These are phyloP conservation scores for Momotus momota DNA, from an alignment of 2,797 vertebrate species.

Conservation along the genomic window DNA sequence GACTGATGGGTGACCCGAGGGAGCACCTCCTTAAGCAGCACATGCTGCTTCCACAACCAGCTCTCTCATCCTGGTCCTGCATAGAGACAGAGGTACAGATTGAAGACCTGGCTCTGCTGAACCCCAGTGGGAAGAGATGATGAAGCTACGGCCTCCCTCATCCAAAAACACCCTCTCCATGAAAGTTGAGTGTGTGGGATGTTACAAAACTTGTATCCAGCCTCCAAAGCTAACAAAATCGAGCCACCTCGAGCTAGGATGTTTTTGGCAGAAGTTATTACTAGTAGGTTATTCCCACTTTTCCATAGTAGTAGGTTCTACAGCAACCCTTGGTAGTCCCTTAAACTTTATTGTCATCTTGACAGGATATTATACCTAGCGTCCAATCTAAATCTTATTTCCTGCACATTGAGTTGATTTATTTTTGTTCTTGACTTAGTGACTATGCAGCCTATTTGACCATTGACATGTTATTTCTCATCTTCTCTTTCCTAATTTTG, in stretches of 20 bases:
- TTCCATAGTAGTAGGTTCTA: neutral
- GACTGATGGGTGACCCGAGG: neutral
- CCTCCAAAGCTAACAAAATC: neutral
- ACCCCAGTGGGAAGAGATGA: neutral
- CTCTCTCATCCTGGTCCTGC: neutral
- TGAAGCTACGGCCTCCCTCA: rapidly evolving
- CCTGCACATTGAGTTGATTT: neutral
- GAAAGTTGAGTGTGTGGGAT: neutral
- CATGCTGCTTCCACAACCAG: neutral
- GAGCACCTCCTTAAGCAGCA: neutral
- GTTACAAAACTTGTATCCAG: neutral
- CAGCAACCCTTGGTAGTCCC: neutral
- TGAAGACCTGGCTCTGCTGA: neutral
- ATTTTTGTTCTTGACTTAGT: neutral
- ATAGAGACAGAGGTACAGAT: neutral
- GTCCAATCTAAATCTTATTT: neutral
- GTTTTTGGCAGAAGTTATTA: neutral
- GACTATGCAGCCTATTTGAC: neutral
- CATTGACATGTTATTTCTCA: neutral
- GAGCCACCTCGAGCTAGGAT: neutral
- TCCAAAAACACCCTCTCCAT: neutral
- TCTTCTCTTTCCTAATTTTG: neutral
- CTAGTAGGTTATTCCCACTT: neutral
- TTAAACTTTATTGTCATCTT: neutral
- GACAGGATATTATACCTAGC: neutral